Evolutionary conservation across 2,888 invertebrate species (phyloP), one percentile per base, ranked within the genome.

Genomic region (Copidosoma aretas): DNA sequence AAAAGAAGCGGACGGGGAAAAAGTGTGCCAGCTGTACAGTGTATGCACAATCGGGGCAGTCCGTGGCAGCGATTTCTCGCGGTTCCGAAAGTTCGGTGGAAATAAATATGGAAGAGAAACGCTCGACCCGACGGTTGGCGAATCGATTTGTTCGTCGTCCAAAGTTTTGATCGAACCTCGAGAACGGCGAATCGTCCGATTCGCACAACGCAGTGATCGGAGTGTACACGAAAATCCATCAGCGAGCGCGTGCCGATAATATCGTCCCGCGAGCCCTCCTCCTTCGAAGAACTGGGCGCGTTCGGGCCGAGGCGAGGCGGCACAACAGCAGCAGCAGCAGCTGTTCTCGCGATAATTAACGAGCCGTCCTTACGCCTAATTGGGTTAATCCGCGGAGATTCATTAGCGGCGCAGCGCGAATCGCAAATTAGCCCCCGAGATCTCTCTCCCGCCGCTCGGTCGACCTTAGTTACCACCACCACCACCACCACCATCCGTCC

Each of bases 361-460:
- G 77, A 74, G 73, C 76, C 75, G 75, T 78, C 76, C 75, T 77
- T 75, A 75, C 75, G 74, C 76, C 77, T 77, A 79, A 79, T 80
- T 80, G 77, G 77, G 76, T 79, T 78, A 78, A 78, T 79, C 77
- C 77, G 75, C 76, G 75, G 76, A 77, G 76, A 77, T 79, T 80
- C 76, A 79, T 79, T 79, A 78, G 77, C 75, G 74, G 58, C 60
- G 60, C 43, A 54, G 58, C 68, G 71, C 75, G 76, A 78, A 77
- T 76, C 70, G 73, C 73, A 73, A 77, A 77, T 77, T 75, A 75
- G 73, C 74, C 70, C 61, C 56, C 43, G 63, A 70, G 60, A 66
- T 63, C 51, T 54, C n/a, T n/a, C n/a, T 41, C 61, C 64, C 63
- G 59, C 39, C 60, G 60, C 68, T 64, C 64, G 22, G 62, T 39